phyloP scores from a whole-genome alignment of 2,888 invertebrate genomes.

The Scaptomyza reducta region DNA sequence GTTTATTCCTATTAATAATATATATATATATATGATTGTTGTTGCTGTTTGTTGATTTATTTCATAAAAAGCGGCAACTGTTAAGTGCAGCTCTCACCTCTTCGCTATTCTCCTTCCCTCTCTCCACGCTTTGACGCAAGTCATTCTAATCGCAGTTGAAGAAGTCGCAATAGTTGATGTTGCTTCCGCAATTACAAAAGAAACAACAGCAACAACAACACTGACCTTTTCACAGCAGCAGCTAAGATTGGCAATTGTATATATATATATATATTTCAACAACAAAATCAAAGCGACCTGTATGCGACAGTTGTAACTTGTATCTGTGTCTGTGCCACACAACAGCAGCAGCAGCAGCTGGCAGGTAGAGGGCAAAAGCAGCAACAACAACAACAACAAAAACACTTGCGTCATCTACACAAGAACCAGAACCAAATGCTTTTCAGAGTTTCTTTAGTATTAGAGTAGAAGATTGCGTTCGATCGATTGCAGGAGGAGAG shows the following conservation, averaged over 20 bases:
- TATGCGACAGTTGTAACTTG: neutral
- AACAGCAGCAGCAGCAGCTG: conserved; percentile 3
- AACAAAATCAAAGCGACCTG: conserved; percentile 4
- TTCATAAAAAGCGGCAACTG: conserved; percentile 16
- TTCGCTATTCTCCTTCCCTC: neutral
- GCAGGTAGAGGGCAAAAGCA: conserved; percentile 17
- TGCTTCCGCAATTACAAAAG: conserved; percentile 59
- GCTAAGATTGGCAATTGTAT: conserved; percentile 25
- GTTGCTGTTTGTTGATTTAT: conserved; percentile 48
- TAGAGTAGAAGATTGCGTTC: conserved; percentile 1
- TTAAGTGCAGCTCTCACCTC: no score
- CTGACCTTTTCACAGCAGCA: conserved; percentile 51
- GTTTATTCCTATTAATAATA: conserved; percentile 21
- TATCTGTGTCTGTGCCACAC: conserved; percentile 1
- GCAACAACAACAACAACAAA: conserved; percentile 21
- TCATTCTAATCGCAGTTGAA: conserved; percentile 5
- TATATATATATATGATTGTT: neutral
- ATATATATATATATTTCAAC: neutral
- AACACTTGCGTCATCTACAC: conserved; percentile 28
- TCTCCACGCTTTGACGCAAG: neutral
- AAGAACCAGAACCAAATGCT: neutral
- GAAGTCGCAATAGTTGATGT: conserved; percentile 8
- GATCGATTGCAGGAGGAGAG: neutral
- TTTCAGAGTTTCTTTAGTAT: neutral
- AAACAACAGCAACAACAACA: conserved; percentile 8